A percentile compares a stretch with the other conserved stretches of the same genome.
phyloP scores from a whole-genome alignment of 2,113 vertebrate genomes.

The Vulpes vulpes region DNA sequence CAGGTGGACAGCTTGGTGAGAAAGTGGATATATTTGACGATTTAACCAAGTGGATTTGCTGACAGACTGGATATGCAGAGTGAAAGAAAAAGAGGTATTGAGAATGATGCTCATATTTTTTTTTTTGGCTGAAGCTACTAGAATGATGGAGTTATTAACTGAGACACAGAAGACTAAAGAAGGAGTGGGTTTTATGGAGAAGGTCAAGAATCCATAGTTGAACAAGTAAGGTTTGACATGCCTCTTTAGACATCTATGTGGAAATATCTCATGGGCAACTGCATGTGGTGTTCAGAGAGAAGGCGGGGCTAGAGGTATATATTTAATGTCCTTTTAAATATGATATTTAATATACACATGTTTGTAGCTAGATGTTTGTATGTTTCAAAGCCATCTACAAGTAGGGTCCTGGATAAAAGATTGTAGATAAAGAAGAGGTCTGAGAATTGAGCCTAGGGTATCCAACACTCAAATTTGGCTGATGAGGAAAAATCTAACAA shows the following conservation, averaged over 20 bases:
- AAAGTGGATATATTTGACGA: background rate
- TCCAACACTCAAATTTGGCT: background rate
- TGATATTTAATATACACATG: background rate
- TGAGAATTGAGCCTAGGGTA: background rate
- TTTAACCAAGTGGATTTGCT: background rate
- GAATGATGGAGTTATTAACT: slow-evolving; percentile 17
- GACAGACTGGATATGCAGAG: slow-evolving; percentile 20
- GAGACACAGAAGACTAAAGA: background rate
- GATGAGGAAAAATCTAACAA: slow-evolving; percentile 9
- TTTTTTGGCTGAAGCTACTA: background rate
- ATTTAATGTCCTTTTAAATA: background rate
- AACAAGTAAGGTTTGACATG: background rate
- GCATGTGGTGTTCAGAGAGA: background rate
- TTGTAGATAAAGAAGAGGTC: background rate
- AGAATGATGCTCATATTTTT: background rate
- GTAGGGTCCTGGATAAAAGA: background rate
- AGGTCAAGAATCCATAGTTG: background rate
- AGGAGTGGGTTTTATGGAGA: background rate
- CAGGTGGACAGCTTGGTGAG: background rate
- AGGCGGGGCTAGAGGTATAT: background rate
- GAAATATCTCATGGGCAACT: background rate
- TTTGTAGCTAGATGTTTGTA: background rate
- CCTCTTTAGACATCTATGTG: background rate
- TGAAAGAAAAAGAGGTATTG: background rate
- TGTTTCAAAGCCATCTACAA: background rate